Percentiles rank a stretch among this genome's conserved stretches.
Evolutionary conservation across 2,113 vertebrate genomes (phyloP).

Genomic region (Piaya cayana): DNA sequence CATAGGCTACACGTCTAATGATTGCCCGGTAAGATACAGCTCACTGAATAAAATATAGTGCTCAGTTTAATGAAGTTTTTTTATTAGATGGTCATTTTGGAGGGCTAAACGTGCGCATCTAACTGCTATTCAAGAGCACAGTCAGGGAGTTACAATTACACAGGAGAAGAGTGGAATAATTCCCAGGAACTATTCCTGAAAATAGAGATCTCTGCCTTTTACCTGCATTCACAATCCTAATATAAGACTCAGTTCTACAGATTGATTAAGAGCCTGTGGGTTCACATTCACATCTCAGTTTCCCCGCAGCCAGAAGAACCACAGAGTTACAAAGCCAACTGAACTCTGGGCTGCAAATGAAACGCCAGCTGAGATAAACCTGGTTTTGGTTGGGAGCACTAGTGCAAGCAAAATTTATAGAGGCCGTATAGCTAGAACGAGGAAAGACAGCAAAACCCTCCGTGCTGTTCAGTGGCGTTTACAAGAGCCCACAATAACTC

Average conservation of each 20-base stretch:
- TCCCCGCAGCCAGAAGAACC: background rate
- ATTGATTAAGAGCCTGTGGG: background rate
- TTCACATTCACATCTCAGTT: background rate
- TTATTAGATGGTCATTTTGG: background rate
- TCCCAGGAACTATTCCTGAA: background rate
- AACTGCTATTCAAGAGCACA: background rate
- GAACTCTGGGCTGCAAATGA: background rate
- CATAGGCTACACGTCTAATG: background rate
- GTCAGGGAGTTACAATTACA: background rate
- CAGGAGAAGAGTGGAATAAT: background rate
- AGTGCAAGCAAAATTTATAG: background rate
- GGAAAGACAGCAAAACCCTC: background rate
- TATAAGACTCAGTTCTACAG: background rate
- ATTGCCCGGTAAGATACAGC: background rate
- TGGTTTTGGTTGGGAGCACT: background rate
- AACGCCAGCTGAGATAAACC: background rate
- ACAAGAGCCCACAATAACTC: background rate
- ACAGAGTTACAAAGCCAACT: background rate
- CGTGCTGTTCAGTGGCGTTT: background rate
- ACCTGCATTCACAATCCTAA: background rate
- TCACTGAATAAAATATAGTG: background rate
- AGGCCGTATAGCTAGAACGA: background rate
- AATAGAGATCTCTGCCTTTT: background rate
- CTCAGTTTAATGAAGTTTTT: background rate
- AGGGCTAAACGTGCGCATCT: background rate